Base-by-base conservation (phyloP, 2,888 invertebrate genomes). In the Hyalella azteca region DNA sequence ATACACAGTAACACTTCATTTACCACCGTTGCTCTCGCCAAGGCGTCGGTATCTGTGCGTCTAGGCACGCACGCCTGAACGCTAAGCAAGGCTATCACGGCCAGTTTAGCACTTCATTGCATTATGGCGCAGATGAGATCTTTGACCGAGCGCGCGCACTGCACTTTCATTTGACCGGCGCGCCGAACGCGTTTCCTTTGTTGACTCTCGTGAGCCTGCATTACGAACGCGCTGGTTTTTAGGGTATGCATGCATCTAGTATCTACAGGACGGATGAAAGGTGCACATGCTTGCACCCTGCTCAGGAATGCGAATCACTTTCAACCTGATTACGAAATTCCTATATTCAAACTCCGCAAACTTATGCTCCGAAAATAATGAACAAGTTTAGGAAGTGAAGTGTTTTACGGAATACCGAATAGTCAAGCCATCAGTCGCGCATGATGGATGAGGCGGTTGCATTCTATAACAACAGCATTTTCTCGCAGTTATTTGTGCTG, bases 271-370 rank as follows among this genome's bases (percentile, higher is more conserved):
- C n/a, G n/a, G n/a, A n/a, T n/a, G n/a, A n/a, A n/a, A n/a, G n/a
- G n/a, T n/a, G n/a, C n/a, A n/a, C n/a, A 26, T 29, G 22, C 54
- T 26, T 9, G 29, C 54, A 54, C 54, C 54, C 54, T 54, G 22
- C 54, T 29, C 29, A 54, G 29, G 54, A 54, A 54, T 54, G 54
- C 54, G 54, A 54, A 54, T 54, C 54, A 54, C 54, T 54, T 54
- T 54, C 54, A 54, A 54, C 54, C 22, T 11, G 54, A 54, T 54
- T 54, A 54, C 54, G 54, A 26, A 54, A 54, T 22, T 13, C 4
- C 54, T 54, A 3, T 54, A 11, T 54, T n/a, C 7, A 29, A 29
- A 29, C 7, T 54, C 19, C 54, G 9, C 22, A 26, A 54, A 54
- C 29, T 54, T 54, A 26, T 26, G 54, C 13, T 22, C 26, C 19